A percentile compares a stretch with the other conserved stretches of the same genome.
These are phyloP conservation scores for Labroides dimidiatus DNA, from an alignment of 2,797 vertebrate genomes.

Conservation along the genomic window DNA sequence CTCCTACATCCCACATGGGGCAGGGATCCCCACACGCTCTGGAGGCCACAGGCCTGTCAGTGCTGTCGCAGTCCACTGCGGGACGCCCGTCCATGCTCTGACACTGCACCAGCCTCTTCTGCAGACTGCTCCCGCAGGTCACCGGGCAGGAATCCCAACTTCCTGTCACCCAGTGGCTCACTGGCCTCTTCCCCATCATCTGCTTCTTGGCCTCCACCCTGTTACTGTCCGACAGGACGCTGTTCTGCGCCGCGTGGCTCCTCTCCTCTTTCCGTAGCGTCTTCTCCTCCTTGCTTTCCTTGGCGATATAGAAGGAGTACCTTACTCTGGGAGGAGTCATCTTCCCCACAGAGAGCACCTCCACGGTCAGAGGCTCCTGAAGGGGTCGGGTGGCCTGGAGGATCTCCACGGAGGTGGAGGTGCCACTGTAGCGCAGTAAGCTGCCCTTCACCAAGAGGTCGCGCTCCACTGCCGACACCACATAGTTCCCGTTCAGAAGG, in stretches of 20 bases:
- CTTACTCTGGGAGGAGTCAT: slow-evolving; percentile 97
- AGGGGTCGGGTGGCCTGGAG: slow-evolving; percentile 91
- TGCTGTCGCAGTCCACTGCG: slow-evolving; percentile 80
- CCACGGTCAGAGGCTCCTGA: slow-evolving; percentile 91
- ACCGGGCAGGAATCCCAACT: slow-evolving; percentile 91
- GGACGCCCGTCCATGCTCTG: slow-evolving; percentile 83
- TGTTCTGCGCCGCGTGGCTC: slow-evolving; percentile 84
- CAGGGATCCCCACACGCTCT: slow-evolving; percentile 92
- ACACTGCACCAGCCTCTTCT: slow-evolving; percentile 90
- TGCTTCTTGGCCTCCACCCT: slow-evolving; percentile 63
- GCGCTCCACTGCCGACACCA: slow-evolving; percentile 93
- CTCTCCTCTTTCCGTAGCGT: slow-evolving; percentile 82
- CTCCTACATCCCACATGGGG: slow-evolving; percentile 89
- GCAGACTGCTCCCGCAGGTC: slow-evolving; percentile 90
- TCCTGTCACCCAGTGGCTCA: slow-evolving; percentile 87
- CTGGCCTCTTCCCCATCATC: slow-evolving; percentile 67
- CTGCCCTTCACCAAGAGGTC: slow-evolving; percentile 93
- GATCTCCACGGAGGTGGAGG: slow-evolving; percentile 89
- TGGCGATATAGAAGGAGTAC: slow-evolving; percentile 93
- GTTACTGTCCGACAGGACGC: slow-evolving; percentile 81
- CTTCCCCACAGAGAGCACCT: slow-evolving; percentile 95
- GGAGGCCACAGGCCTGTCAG: slow-evolving; percentile 82
- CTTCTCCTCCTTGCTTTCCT: slow-evolving; percentile 89
- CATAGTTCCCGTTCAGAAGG: slow-evolving; percentile 95
- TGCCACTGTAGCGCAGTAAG: slow-evolving; percentile 94